These are phyloP conservation scores for Notechis scutatus DNA, from an alignment of 2,113 vertebrate species.

Conservation along the genomic window DNA sequence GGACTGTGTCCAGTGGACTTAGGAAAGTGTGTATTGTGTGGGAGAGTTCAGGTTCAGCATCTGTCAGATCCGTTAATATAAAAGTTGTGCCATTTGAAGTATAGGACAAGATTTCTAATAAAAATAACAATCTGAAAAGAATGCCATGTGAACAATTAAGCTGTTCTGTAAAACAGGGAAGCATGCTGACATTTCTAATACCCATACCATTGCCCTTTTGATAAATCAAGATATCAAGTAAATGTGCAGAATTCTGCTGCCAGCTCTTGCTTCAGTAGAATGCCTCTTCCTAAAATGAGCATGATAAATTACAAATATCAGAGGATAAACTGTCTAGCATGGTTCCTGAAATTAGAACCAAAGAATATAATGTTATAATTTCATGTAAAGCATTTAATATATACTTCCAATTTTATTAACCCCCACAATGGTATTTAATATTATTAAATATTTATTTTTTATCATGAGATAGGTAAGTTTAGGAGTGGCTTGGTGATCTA, in stretches of 20 bases:
- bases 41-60: background rate
- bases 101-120: constrained; percentile 4
- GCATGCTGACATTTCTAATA: constrained; percentile 14
- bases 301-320: background rate
- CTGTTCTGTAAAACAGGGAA: constrained; percentile 28
- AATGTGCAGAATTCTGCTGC: constrained; percentile 16
- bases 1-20: background rate
- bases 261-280: background rate
- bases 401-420: background rate
- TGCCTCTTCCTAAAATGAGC: background rate
- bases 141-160: background rate
- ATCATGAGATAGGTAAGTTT: background rate
- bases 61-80: background rate
- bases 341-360: background rate
- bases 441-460: background rate
- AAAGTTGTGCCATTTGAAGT: background rate
- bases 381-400: too few relatives aligned
- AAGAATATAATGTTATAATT: background rate
- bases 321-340: background rate
- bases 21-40: background rate
- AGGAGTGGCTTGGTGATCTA: too few relatives aligned
- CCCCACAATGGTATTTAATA: background rate
- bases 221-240: background rate
- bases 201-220: background rate
- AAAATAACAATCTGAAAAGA: constrained; percentile 23